These are phyloP conservation scores for Pteria penguin DNA, from an alignment of 2,888 invertebrate species.

Conservation along the genomic window DNA sequence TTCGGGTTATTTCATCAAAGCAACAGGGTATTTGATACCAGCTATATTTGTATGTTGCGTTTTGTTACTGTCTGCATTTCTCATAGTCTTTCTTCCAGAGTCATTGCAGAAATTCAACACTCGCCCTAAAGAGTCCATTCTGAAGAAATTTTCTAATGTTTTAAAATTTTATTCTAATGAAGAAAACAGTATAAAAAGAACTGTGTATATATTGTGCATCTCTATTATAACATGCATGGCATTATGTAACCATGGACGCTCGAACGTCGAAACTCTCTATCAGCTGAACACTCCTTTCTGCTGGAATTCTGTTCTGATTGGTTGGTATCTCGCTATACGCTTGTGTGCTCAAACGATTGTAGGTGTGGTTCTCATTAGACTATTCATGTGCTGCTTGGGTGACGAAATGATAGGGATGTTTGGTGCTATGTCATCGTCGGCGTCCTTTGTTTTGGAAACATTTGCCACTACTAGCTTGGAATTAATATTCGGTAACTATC, in stretches of 20 bases:
- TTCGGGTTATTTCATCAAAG: constrained; percentile 50
- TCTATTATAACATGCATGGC: constrained; percentile 35
- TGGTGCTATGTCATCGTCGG: constrained; percentile 37
- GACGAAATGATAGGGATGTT: constrained; percentile 52
- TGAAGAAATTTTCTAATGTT: constrained; percentile 41
- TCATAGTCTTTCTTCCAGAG: constrained; percentile 45
- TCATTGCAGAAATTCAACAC: constrained; percentile 24
- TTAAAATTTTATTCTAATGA: constrained; percentile 46
- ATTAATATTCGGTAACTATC: constrained; percentile 51
- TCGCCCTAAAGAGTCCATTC: not conserved
- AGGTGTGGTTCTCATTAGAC: constrained; percentile 44
- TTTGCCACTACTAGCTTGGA: constrained; percentile 38
- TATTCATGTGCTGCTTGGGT: constrained; percentile 45
- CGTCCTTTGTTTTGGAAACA: constrained; percentile 45
- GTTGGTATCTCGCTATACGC: constrained; percentile 46
- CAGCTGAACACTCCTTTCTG: constrained; percentile 56
- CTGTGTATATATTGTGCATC: constrained; percentile 44
- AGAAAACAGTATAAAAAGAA: constrained; percentile 26
- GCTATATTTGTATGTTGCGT: constrained; percentile 31
- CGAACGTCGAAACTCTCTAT: constrained; percentile 50
- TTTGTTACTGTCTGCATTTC: constrained; percentile 23
- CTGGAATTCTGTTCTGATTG: constrained; percentile 54
- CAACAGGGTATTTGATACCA: constrained; percentile 40
- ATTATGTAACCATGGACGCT: constrained; percentile 37
- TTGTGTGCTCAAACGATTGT: constrained; percentile 39